Evolutionary conservation across 30 jellyfish, hydroid and myxozoan genomes (phyloP).

Genomic region (Rhopilema esculentum): DNA sequence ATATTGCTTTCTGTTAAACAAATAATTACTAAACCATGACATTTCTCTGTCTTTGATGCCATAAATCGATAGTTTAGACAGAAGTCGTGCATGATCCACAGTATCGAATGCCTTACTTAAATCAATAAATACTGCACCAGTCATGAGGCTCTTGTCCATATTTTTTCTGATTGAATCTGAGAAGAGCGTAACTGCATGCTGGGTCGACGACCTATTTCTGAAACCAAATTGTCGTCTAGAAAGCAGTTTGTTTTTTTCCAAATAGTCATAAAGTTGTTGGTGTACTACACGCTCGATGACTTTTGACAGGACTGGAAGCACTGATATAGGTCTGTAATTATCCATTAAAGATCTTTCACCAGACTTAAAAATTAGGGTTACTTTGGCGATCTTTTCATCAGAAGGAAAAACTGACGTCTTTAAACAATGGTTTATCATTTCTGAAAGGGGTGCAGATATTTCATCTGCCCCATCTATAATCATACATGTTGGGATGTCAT

Average conservation of each 20-base stretch:
- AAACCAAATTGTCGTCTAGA: constrained; percentile 32
- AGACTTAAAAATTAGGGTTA: constrained; percentile 27
- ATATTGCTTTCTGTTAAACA: constrained; percentile 59
- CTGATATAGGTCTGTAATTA: constrained; percentile 40
- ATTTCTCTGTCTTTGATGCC: constrained; percentile 56
- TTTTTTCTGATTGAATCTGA: constrained; percentile 48
- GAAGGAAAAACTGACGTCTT: constrained; percentile 25
- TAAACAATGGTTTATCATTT: constrained; percentile 24
- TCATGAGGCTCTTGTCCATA: constrained; percentile 71
- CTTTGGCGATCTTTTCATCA: constrained; percentile 33
- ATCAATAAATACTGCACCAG: constrained; percentile 70
- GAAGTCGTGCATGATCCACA: too few species aligned
- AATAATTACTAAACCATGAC: constrained; percentile 57
- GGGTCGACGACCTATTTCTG: constrained; percentile 39
- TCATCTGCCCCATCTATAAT: constrained; percentile 59
- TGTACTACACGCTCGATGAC: constrained; percentile 43
- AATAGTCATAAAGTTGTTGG: constrained; percentile 34
- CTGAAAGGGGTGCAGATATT: constrained; percentile 49
- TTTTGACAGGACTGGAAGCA: constrained; percentile 43
- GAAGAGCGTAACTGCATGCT: constrained; percentile 26
- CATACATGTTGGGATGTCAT: constrained; percentile 57
- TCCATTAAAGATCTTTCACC: constrained; percentile 50
- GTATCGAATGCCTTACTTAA: too few species aligned
- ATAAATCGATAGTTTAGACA: constrained; percentile 45
- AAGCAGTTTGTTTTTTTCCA: constrained; percentile 6